These are phyloP conservation scores for Thripadectes ignobilis DNA, from an alignment of 2,797 vertebrate genomes.

Conservation along the genomic window DNA sequence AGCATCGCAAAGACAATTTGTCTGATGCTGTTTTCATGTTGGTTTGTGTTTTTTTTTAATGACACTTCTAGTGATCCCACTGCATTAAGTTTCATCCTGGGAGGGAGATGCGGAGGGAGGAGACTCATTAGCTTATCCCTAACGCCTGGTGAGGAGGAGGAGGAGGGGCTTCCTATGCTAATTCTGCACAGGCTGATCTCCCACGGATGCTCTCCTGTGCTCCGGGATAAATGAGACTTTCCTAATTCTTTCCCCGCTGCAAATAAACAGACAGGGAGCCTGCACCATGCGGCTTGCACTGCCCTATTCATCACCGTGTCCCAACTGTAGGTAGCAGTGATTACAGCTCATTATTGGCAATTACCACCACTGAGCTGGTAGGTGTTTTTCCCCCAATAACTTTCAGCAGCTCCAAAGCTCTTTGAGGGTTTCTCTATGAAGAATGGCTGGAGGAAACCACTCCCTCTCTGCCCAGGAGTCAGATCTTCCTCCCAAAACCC, in stretches of 20 bases:
- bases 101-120: constrained; percentile 11
- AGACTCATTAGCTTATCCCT: constrained; percentile 30
- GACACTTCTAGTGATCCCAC: background rate
- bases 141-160: background rate
- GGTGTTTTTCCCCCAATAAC: constrained; percentile 9
- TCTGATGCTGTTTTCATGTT: background rate
- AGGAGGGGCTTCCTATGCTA: constrained; percentile 3
- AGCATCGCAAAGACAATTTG: background rate
- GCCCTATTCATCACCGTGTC: constrained; percentile 42
- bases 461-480: background rate
- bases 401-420: background rate
- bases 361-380: background rate
- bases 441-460: background rate
- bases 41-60: background rate
- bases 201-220: background rate
- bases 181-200: background rate
- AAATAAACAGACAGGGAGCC: constrained; percentile 29
- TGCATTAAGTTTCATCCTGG: background rate
- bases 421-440: background rate
- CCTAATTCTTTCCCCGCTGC: constrained; percentile 13
- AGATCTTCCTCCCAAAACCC: background rate
- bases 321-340: constrained; percentile 11
- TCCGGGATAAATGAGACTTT: constrained; percentile 48
- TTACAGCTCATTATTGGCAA: constrained; percentile 52
- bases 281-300: background rate